phyloP scores from a whole-genome alignment of 2,888 invertebrate species.

The Hirtodrosophila duncani region DNA sequence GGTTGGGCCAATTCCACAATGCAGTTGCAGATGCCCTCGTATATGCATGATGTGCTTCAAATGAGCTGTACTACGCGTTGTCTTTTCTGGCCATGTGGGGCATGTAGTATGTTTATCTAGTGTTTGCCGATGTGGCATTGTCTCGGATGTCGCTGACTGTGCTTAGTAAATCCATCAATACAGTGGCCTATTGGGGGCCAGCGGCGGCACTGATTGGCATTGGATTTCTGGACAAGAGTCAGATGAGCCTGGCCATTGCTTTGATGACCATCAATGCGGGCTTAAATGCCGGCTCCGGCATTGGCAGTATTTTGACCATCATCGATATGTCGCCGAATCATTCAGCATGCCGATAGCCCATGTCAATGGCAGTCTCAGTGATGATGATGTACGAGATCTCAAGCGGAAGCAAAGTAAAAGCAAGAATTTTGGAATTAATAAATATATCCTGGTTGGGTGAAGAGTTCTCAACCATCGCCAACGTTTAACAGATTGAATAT shows the following conservation, averaged over 20 bases:
- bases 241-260: constrained; percentile 77
- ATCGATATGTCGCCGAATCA: constrained; percentile 84
- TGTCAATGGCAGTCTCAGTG: constrained; percentile 82
- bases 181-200: constrained; percentile 77
- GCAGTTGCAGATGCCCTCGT: constrained; percentile 82
- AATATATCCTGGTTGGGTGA: too few species aligned
- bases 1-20: constrained; percentile 85
- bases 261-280: constrained; percentile 80
- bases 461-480: too few species aligned
- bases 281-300: constrained; percentile 74
- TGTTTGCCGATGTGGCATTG: constrained; percentile 77
- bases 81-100: constrained; percentile 78
- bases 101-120: constrained; percentile 76
- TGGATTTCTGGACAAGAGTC: constrained; percentile 77
- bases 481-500: too few species aligned
- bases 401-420: too few species aligned
- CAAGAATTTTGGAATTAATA: too few species aligned
- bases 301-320: constrained; percentile 79
- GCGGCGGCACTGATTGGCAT: constrained; percentile 79
- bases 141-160: constrained; percentile 70
- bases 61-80: constrained; percentile 79
- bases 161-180: constrained; percentile 51
- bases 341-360: constrained; percentile 83
- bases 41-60: constrained; percentile 81
- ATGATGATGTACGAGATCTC: too few species aligned